Conservation (phyloP, 2,888 invertebrate genomes). For the Euzophera pinguis region DNA sequence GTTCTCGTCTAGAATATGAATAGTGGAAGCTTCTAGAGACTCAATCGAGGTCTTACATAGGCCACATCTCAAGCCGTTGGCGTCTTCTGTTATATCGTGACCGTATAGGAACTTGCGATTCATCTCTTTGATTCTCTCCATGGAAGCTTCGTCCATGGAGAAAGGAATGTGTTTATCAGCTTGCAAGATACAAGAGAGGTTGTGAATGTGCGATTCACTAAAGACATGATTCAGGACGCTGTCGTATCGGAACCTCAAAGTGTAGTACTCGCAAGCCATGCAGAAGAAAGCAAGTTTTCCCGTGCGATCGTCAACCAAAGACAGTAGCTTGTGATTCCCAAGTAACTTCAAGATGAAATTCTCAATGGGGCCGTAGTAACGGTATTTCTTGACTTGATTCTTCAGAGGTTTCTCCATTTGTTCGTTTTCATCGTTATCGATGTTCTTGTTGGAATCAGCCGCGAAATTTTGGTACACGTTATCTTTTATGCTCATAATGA, state of each 20-base stretch:
- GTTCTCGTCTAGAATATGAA: slow-evolving; percentile 66
- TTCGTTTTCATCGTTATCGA: slow-evolving; percentile 65
- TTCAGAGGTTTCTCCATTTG: slow-evolving; percentile 56
- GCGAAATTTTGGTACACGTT: slow-evolving; percentile 72
- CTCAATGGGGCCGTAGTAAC: slow-evolving; percentile 71
- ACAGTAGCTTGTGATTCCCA: slow-evolving; percentile 57
- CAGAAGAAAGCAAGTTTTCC: slow-evolving; percentile 73
- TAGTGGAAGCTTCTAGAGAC: slow-evolving; percentile 45
- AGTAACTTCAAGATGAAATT: slow-evolving; percentile 56
- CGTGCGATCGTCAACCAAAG: slow-evolving; percentile 66
- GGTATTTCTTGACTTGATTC: slow-evolving; percentile 61
- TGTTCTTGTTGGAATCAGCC: slow-evolving; percentile 62
- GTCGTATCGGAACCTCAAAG: slow-evolving; percentile 67
- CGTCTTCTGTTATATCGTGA: slow-evolving; percentile 44
- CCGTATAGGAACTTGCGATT: slow-evolving; percentile 58
- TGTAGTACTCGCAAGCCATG: slow-evolving; percentile 71
- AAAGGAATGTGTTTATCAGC: slow-evolving; percentile 62
- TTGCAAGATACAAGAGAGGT: slow-evolving; percentile 60
- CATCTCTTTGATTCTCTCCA: slow-evolving; percentile 59
- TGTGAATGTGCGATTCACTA: slow-evolving; percentile 63
- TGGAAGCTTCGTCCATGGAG: slow-evolving; percentile 43
- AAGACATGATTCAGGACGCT: slow-evolving; percentile 72
- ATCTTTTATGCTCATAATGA: slow-evolving; percentile 73
- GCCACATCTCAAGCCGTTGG: slow-evolving; percentile 43
- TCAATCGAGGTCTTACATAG: slow-evolving; percentile 54